A percentile compares a stretch with the other conserved stretches of the same genome.
Evolutionary conservation across 2,888 invertebrate genomes (phyloP).

Genomic region (Tetragnatha montana): DNA sequence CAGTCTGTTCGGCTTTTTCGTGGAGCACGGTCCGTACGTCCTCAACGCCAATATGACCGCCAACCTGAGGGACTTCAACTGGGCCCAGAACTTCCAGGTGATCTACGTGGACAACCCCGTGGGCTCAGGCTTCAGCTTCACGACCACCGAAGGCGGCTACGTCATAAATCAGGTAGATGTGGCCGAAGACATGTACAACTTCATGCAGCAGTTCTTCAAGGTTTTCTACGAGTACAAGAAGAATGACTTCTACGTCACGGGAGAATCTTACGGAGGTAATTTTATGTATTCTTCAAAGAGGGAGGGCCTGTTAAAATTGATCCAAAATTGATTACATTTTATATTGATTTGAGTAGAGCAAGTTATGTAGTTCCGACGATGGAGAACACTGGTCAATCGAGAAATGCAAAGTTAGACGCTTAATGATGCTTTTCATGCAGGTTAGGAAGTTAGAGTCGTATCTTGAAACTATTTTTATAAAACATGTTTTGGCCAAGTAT

Average conservation of each 20-base stretch:
- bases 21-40: slow-evolving; percentile 87
- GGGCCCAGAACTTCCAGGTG: slow-evolving; percentile 87
- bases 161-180: slow-evolving; percentile 87
- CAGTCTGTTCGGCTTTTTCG: slow-evolving; percentile 77
- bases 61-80: slow-evolving; percentile 83
- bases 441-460: too few relatives aligned
- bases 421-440: too few relatives aligned
- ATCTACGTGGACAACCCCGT: slow-evolving; percentile 96
- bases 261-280: slow-evolving; percentile 90
- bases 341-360: too few relatives aligned
- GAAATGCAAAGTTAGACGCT: too few relatives aligned
- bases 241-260: slow-evolving; percentile 89
- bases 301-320: too few relatives aligned
- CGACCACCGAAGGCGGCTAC: slow-evolving; percentile 85
- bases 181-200: slow-evolving; percentile 86
- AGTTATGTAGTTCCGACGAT: too few relatives aligned
- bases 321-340: too few relatives aligned
- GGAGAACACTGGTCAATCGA: too few relatives aligned
- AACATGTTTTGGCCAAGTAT: too few relatives aligned
- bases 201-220: slow-evolving; percentile 87
- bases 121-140: slow-evolving; percentile 94
- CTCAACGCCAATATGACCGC: slow-evolving; percentile 76
- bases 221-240: slow-evolving; percentile 85
- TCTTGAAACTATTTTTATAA: too few relatives aligned
- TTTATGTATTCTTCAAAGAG: slow-evolving; percentile 70